Conservation (phyloP, 2,797 vertebrate genomes). For the Synanceia verrucosa region DNA sequence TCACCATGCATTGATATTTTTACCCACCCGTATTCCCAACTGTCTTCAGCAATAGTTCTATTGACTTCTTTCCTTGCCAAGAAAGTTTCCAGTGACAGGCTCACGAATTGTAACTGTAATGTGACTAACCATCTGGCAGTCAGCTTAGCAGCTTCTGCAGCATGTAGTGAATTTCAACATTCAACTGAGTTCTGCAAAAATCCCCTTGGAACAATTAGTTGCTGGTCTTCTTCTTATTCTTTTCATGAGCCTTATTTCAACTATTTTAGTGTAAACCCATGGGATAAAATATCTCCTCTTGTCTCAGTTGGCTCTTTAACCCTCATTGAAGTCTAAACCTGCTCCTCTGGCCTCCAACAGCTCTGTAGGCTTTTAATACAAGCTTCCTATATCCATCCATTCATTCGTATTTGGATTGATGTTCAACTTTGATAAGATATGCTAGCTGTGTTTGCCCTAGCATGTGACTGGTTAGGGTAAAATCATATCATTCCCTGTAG, state of each 20-base stretch:
- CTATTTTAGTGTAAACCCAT: not conserved
- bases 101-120: too few species aligned
- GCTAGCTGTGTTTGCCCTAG: not conserved
- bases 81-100: too few species aligned
- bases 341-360: not conserved
- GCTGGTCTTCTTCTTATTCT: not conserved
- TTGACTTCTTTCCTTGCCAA: too few species aligned
- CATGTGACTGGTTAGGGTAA: not conserved
- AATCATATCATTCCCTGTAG: not conserved
- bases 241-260: not conserved
- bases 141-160: not conserved
- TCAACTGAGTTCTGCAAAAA: not conserved
- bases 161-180: not conserved
- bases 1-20: too few species aligned
- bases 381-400: not conserved
- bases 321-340: not conserved
- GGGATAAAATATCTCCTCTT: conserved; percentile 3
- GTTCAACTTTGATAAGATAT: not conserved
- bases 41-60: too few species aligned
- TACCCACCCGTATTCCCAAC: too few species aligned
- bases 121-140: too few species aligned
- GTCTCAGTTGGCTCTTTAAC: conserved; percentile 1
- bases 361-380: conserved; percentile 1
- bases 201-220: not conserved
- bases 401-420: not conserved